phyloP scores from a whole-genome alignment of 2,113 vertebrate genomes.

The Eulemur macaco region DNA sequence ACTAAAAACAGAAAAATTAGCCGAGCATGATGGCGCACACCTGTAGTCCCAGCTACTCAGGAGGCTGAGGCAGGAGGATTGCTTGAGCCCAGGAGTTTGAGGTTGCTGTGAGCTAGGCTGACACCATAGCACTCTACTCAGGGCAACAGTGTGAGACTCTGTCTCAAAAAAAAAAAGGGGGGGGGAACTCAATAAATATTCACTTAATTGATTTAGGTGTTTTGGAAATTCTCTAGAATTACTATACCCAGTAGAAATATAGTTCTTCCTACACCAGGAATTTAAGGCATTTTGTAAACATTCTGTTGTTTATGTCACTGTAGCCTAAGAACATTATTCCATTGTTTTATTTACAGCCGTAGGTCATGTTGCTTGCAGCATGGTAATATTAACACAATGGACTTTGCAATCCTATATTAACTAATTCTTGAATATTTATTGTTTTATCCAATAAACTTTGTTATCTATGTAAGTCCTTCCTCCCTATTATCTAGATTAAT shows the following conservation, averaged over 20 bases:
- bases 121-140: too few species aligned
- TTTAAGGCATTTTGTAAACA: conserved; percentile 18
- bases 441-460: conserved; percentile 33
- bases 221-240: conserved; percentile 2
- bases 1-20: too few species aligned
- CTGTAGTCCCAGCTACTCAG: too few species aligned
- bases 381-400: neutral
- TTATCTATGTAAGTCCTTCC: neutral
- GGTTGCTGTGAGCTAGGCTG: too few species aligned
- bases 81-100: too few species aligned
- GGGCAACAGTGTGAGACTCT: too few species aligned
- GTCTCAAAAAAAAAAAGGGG: too few species aligned
- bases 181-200: neutral
- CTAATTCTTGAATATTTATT: neutral
- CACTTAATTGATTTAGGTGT: neutral
- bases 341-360: neutral
- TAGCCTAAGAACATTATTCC: neutral
- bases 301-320: neutral
- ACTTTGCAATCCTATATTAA: conserved; percentile 10
- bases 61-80: too few species aligned
- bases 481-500: neutral
- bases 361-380: neutral
- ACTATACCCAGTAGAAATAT: neutral
- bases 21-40: fast-evolving
- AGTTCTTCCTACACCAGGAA: neutral